Percentiles rank a stretch among this genome's conserved stretches.
These are phyloP conservation scores for Chionis minor DNA, from an alignment of 2,113 vertebrate genomes.

Conservation along the genomic window DNA sequence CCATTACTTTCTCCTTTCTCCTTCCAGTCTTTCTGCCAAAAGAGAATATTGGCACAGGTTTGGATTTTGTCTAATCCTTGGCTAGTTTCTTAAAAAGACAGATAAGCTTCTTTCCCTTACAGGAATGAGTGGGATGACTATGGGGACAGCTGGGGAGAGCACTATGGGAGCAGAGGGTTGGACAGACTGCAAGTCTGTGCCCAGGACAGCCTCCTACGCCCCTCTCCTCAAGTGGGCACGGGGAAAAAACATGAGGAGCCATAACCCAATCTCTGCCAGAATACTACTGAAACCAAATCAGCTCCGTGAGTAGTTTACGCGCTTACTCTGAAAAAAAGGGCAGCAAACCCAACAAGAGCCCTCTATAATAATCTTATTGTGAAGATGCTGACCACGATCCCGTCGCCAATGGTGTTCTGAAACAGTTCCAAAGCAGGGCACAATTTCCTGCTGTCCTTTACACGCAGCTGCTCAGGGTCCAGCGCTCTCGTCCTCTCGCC, in stretches of 20 bases:
- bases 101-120: neutral
- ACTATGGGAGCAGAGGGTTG: neutral
- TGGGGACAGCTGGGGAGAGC: neutral
- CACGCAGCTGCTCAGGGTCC: neutral
- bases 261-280: neutral
- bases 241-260: neutral
- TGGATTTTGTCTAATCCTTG: neutral
- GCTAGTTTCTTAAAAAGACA: neutral
- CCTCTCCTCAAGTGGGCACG: neutral
- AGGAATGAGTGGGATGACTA: neutral
- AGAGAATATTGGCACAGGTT: neutral
- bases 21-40: neutral
- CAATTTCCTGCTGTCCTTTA: neutral
- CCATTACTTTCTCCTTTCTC: neutral
- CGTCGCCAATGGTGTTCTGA: neutral
- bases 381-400: neutral
- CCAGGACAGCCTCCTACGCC: neutral
- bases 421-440: neutral
- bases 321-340: neutral
- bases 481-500: accelerated
- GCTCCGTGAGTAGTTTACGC: neutral
- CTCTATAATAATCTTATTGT: neutral
- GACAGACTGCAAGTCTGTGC: accelerated
- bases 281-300: neutral
- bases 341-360: neutral